Conservation (phyloP, 2,797 vertebrate genomes). For the Hydrocynus forskahlii region DNA sequence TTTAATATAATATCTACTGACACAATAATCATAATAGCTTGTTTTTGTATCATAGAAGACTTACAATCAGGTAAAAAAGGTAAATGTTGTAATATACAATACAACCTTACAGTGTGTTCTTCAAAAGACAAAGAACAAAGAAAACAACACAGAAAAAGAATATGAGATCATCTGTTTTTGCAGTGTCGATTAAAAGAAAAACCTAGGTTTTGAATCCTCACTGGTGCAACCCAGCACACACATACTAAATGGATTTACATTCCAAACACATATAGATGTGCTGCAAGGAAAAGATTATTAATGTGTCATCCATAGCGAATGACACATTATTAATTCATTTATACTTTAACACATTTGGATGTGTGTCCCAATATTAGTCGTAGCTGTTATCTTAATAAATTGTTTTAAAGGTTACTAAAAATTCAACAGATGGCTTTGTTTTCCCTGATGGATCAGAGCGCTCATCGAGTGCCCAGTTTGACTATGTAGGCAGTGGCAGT, state of each 20-base stretch:
- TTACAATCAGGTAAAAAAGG: too few relatives aligned
- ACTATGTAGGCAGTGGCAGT: conserved; percentile 30
- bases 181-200: neutral
- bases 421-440: conserved; percentile 27
- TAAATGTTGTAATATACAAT: too few relatives aligned
- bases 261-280: conserved; percentile 5
- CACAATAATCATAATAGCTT: too few relatives aligned
- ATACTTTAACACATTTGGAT: conserved; percentile 22
- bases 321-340: conserved; percentile 34
- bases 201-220: neutral
- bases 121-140: too few relatives aligned
- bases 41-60: too few relatives aligned
- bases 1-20: too few relatives aligned
- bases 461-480: neutral
- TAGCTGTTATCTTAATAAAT: conserved; percentile 13
- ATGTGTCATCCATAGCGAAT: neutral
- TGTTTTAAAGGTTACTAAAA: conserved; percentile 6
- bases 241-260: neutral
- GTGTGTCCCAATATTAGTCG: neutral
- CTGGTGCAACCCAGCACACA: neutral
- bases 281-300: too few relatives aligned
- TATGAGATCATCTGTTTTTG: too few relatives aligned
- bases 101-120: too few relatives aligned
- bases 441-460: conserved; percentile 20
- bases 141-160: too few relatives aligned